These are phyloP conservation scores for Calycopis cecrops DNA, from an alignment of 1,140 invertebrate species.

Conservation along the genomic window DNA sequence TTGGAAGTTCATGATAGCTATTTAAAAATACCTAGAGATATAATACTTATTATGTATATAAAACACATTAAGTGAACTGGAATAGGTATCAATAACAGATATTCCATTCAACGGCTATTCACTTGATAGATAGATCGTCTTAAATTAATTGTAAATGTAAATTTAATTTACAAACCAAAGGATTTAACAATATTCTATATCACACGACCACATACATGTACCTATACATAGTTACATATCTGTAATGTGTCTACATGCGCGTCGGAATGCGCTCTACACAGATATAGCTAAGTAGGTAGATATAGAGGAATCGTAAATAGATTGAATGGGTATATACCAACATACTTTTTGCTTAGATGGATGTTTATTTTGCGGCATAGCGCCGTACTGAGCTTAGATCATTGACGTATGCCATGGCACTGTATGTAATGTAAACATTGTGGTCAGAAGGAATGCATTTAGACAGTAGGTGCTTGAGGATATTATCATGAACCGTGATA, in stretches of 20 bases:
- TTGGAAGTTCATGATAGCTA: no score
- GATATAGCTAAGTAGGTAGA: conserved; percentile 33
- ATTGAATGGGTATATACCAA: conserved; percentile 68
- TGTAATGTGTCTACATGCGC: conserved; percentile 58
- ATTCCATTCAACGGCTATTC: conserved; percentile 13
- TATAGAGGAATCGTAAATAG: conserved; percentile 68
- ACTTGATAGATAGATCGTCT: conserved; percentile 26
- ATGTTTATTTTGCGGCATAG: conserved; percentile 49
- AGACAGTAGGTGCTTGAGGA: conserved; percentile 66
- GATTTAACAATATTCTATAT: no score
- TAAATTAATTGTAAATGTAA: conserved; percentile 36
- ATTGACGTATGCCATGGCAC: conserved; percentile 38
- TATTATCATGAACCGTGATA: conserved; percentile 72
- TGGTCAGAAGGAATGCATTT: conserved; percentile 67
- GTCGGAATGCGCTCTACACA: conserved; percentile 60
- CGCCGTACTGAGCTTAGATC: conserved; percentile 43
- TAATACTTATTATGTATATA: no score
- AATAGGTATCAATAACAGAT: no score
- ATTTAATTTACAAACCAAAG: conserved; percentile 27
- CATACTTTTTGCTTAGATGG: conserved; percentile 59
- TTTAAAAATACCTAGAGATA: no score
- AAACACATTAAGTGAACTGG: no score
- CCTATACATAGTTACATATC: conserved; percentile 25
- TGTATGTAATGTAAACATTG: conserved; percentile 69
- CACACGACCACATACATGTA: no score